phyloP scores from a whole-genome alignment of 1,140 invertebrate genomes.

The Bombus ignitus region DNA sequence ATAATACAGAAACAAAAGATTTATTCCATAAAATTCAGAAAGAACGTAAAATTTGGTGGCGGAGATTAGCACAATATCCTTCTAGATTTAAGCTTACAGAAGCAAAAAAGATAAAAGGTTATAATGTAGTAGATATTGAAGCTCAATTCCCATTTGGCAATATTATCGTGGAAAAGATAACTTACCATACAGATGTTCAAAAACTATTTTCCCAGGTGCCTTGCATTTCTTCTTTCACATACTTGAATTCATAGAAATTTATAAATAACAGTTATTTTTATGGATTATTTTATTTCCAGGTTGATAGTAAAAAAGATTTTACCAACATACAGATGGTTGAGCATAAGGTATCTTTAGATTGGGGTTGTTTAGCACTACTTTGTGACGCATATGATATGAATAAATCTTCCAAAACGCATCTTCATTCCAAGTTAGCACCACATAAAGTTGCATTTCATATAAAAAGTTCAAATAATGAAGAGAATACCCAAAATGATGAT shows the following conservation, averaged over 20 bases:
- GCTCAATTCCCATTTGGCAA: constrained; percentile 77
- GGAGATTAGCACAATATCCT: constrained; percentile 82
- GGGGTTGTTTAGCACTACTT: constrained; percentile 84
- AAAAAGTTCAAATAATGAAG: constrained; percentile 50
- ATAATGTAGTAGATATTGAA: constrained; percentile 80
- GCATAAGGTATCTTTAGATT: constrained; percentile 84
- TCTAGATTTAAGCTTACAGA: constrained; percentile 74
- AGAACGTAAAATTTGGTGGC: constrained; percentile 92
- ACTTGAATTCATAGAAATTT: not conserved
- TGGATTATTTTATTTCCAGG: constrained; percentile 82
- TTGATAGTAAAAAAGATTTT: constrained; percentile 77
- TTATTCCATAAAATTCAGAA: constrained; percentile 88
- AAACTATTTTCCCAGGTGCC: constrained; percentile 70
- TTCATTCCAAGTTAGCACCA: constrained; percentile 89
- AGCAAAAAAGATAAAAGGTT: constrained; percentile 68
- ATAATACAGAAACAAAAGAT: constrained; percentile 69
- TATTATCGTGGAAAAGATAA: constrained; percentile 74
- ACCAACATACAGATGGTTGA: constrained; percentile 78
- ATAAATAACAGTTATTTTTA: constrained; percentile 42
- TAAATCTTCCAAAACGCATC: constrained; percentile 79
- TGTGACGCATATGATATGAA: constrained; percentile 84
- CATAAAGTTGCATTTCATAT: constrained; percentile 87
- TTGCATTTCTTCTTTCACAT: constrained; percentile 2
- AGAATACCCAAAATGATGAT: constrained; percentile 68
- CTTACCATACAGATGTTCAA: constrained; percentile 68